phyloP scores from a whole-genome alignment of 2,113 vertebrate species.

The Lepisosteus oculatus region DNA sequence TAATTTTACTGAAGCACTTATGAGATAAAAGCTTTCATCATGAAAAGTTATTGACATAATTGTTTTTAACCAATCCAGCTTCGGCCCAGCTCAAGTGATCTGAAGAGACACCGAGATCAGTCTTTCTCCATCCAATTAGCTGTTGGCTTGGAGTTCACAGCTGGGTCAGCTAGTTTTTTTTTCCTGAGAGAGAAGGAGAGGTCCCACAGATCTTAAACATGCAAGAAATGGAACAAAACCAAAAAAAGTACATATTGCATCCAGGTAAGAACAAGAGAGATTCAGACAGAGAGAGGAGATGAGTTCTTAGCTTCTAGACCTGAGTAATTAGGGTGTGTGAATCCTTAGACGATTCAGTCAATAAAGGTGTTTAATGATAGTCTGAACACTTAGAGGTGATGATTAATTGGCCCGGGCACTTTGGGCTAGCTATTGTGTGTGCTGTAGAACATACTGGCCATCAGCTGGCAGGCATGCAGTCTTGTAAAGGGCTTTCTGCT shows the following conservation, averaged over 20 bases:
- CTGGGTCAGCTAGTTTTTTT: slow-evolving; percentile 6
- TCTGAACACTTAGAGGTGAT: slow-evolving; percentile 78
- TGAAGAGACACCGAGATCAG: slow-evolving; percentile 62
- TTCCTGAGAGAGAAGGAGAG: slow-evolving; percentile 49
- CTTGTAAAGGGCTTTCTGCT: slow-evolving; percentile 84
- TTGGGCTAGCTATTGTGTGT: slow-evolving; percentile 67
- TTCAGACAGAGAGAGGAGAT: slow-evolving; percentile 4
- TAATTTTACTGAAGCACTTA: not conserved
- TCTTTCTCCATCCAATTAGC: too few relatives aligned
- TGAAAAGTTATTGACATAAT: not conserved
- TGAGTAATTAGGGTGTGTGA: slow-evolving; percentile 69
- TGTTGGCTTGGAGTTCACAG: too few relatives aligned
- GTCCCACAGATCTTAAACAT: slow-evolving; percentile 49
- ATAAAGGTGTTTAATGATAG: slow-evolving; percentile 83
- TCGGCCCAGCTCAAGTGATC: slow-evolving; percentile 57
- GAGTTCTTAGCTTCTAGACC: slow-evolving; percentile 64
- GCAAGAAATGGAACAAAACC: slow-evolving; percentile 51
- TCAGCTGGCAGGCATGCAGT: slow-evolving; percentile 84
- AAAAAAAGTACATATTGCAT: slow-evolving; percentile 57
- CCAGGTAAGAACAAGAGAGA: slow-evolving; percentile 64
- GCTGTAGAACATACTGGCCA: slow-evolving; percentile 72
- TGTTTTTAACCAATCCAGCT: slow-evolving; percentile 36
- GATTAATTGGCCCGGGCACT: slow-evolving; percentile 83
- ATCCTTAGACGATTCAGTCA: slow-evolving; percentile 77
- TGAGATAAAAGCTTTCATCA: slow-evolving; percentile 1